Conservation (phyloP, 2,888 invertebrate genomes). For the Tetragonisca angustula region DNA sequence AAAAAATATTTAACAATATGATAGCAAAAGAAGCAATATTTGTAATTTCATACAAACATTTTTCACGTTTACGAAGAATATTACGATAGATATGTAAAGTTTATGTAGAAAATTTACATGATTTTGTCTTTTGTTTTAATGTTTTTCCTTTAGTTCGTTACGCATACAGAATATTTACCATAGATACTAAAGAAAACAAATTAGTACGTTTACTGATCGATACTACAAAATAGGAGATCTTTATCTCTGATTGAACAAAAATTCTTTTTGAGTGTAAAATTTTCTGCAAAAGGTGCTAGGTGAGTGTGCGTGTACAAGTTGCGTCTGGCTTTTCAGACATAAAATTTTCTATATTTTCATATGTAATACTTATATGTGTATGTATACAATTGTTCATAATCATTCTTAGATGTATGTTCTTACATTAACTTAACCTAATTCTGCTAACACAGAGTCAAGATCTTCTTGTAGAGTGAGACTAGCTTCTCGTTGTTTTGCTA, state of each 20-base stretch:
- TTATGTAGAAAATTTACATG: conserved; percentile 35
- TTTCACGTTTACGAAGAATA: conserved; percentile 16
- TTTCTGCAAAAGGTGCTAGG: conserved; percentile 50
- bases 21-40: conserved; percentile 69
- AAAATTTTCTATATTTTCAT: conserved; percentile 67
- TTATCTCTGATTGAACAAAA: conserved; percentile 34
- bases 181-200: conserved; percentile 61
- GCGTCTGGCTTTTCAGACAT: conserved; percentile 54
- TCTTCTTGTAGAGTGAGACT: conserved; percentile 92
- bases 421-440: conserved; percentile 88
- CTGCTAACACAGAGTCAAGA: conserved; percentile 93
- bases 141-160: conserved; percentile 28
- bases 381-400: conserved; percentile 66
- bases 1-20: conserved; percentile 79
- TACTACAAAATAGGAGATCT: conserved; percentile 24
- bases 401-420: conserved; percentile 34
- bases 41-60: conserved; percentile 28
- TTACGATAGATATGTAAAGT: conserved; percentile 3
- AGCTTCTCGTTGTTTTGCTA: conserved; percentile 92
- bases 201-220: conserved; percentile 25
- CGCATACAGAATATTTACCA: conserved; percentile 46
- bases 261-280: conserved; percentile 45
- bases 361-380: conserved; percentile 68
- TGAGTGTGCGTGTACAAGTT: conserved; percentile 58
- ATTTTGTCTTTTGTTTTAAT: conserved; percentile 53